Conservation (phyloP, 2,888 invertebrate genomes). For the Ophion costatus region DNA sequence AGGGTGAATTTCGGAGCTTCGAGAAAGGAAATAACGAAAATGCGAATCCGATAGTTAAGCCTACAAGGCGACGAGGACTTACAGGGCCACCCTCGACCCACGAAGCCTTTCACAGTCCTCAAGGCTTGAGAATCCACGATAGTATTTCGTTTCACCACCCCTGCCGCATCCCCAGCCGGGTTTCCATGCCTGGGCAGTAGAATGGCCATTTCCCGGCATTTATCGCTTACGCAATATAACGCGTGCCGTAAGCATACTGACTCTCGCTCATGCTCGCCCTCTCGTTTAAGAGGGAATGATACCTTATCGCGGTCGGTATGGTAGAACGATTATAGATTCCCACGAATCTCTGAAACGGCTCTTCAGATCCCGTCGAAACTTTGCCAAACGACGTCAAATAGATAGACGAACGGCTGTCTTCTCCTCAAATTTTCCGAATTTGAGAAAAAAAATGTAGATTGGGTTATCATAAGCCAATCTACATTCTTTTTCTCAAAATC, state of each 20-base stretch:
- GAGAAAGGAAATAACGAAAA: conserved; percentile 42
- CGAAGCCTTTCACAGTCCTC: conserved; percentile 57
- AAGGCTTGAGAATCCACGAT: conserved; percentile 37
- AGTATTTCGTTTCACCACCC: conserved; percentile 36
- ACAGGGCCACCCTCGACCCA: neutral
- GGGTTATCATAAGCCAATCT: too few species aligned
- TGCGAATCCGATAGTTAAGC: conserved; percentile 49
- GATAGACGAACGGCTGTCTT: too few species aligned
- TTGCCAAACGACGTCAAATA: too few species aligned
- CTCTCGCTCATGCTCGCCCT: conserved; percentile 34
- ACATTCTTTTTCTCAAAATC: too few species aligned
- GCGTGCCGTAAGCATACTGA: neutral
- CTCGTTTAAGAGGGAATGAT: too few species aligned
- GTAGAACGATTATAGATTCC: too few species aligned
- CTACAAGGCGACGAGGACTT: neutral
- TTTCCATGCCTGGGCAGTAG: conserved; percentile 47
- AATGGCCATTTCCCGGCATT: conserved; percentile 63
- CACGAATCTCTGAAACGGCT: too few species aligned
- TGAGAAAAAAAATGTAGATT: too few species aligned
- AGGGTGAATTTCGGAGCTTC: conserved; percentile 20
- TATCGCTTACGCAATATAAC: conserved; percentile 32
- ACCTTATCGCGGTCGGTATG: too few species aligned
- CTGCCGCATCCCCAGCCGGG: neutral
- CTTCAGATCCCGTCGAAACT: too few species aligned
- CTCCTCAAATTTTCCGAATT: too few species aligned